Conservation (phyloP, 2,797 vertebrate species). For the Cynopterus sphinx region DNA sequence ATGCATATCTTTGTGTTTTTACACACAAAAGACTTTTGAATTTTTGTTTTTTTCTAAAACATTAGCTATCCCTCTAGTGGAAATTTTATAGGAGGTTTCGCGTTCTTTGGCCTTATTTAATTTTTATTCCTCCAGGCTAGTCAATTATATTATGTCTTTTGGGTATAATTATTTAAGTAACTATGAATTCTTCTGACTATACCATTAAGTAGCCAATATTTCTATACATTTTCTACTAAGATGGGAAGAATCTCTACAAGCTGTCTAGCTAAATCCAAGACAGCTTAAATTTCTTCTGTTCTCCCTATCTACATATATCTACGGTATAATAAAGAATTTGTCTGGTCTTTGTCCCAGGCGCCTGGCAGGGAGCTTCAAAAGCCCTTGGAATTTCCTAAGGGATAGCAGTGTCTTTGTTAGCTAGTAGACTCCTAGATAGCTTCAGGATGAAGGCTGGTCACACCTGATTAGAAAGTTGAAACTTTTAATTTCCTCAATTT, state of each 20-base stretch:
- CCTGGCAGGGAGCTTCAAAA: conserved; percentile 24
- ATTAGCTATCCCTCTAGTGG: background rate
- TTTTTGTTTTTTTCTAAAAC: conserved; percentile 3
- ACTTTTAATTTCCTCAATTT: background rate
- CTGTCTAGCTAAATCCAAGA: conserved; percentile 16
- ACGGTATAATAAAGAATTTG: background rate
- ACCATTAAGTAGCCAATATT: background rate
- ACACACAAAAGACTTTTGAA: background rate
- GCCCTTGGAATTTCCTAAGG: conserved; percentile 53
- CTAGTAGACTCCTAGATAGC: background rate
- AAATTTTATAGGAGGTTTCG: background rate
- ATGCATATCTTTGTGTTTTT: background rate
- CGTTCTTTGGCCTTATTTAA: background rate
- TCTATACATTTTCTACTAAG: conserved; percentile 1
- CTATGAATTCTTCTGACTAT: background rate
- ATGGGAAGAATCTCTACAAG: background rate
- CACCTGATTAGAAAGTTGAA: background rate
- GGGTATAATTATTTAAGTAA: conserved; percentile 12
- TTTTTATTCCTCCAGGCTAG: background rate
- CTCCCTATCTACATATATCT: background rate
- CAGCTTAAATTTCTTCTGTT: background rate
- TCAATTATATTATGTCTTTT: background rate
- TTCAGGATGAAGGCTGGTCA: background rate
- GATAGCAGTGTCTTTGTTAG: conserved; percentile 45
- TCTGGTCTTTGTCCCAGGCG: conserved; percentile 7